Percentiles rank a stretch among this genome's conserved stretches.
These are phyloP conservation scores for Tachystola acroxantha DNA, from an alignment of 2,888 invertebrate genomes.

Conservation along the genomic window DNA sequence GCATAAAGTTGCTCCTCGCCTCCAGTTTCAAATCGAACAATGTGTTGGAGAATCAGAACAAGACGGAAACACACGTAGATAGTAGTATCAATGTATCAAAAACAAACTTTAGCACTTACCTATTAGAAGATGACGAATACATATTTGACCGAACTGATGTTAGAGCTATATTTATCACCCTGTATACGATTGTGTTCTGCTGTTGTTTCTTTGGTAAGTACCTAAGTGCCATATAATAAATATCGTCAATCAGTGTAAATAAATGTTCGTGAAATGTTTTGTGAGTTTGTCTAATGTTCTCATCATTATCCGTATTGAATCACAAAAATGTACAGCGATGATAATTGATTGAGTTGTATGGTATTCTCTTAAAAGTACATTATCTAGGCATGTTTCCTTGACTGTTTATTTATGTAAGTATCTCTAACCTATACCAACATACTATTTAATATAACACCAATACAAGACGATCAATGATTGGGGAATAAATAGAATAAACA, in stretches of 20 bases:
- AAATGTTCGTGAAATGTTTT: too few species aligned
- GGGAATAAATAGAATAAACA: too few species aligned
- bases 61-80: background rate
- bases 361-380: too few species aligned
- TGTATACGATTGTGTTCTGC: conserved; percentile 88
- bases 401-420: conserved; percentile 73
- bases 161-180: conserved; percentile 84
- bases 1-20: conserved; percentile 37
- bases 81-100: conserved; percentile 30
- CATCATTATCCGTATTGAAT: too few species aligned
- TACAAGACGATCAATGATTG: too few species aligned
- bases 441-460: too few species aligned
- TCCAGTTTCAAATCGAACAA: conserved; percentile 36
- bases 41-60: conserved; percentile 21
- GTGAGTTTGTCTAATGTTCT: too few species aligned
- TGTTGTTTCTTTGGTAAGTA: conserved; percentile 90
- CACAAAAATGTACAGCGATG: too few species aligned
- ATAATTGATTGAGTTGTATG: too few species aligned
- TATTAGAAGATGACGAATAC: conserved; percentile 77
- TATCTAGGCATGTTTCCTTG: conserved; percentile 92
- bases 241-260: too few species aligned
- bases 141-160: conserved; percentile 87
- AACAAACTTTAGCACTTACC: conserved; percentile 38
- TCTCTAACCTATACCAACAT: background rate
- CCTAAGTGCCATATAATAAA: too few species aligned